Evolutionary conservation across 2,113 vertebrate species (phyloP).

Genomic region (Mungos mungo): DNA sequence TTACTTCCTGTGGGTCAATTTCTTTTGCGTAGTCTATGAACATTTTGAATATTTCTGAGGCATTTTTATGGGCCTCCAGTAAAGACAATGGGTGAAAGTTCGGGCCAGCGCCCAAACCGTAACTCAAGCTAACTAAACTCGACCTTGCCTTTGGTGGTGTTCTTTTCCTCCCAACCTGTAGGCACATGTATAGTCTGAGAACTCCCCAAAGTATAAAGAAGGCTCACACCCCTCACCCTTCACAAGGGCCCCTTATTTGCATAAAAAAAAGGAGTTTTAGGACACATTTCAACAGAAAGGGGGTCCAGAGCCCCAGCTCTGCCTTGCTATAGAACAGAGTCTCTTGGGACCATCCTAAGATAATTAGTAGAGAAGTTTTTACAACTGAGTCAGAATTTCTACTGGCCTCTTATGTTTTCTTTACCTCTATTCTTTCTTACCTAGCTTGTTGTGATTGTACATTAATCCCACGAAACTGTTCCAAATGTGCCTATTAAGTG

Average conservation of each 20-base stretch:
- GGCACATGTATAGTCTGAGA: neutral
- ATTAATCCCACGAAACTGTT: neutral
- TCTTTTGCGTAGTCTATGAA: neutral
- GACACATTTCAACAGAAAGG: neutral
- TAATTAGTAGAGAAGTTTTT: neutral
- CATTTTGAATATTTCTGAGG: neutral
- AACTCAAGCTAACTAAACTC: neutral
- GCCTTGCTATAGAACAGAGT: neutral
- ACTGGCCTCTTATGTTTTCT: neutral
- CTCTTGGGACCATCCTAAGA: neutral
- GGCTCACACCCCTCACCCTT: neutral
- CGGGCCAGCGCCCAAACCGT: neutral
- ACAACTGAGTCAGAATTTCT: neutral
- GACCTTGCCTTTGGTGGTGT: neutral
- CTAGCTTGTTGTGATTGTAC: neutral
- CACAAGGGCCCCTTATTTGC: neutral
- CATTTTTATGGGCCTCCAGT: neutral
- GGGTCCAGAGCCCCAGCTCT: neutral
- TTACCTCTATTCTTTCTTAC: neutral
- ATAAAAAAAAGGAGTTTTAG: neutral
- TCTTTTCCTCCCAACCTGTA: neutral
- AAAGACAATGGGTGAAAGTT: neutral
- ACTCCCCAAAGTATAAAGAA: neutral
- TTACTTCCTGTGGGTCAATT: conserved; percentile 45
- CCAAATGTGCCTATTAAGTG: neutral